phyloP scores from a whole-genome alignment of 2,797 vertebrate species.

The Enteromius viviparus region DNA sequence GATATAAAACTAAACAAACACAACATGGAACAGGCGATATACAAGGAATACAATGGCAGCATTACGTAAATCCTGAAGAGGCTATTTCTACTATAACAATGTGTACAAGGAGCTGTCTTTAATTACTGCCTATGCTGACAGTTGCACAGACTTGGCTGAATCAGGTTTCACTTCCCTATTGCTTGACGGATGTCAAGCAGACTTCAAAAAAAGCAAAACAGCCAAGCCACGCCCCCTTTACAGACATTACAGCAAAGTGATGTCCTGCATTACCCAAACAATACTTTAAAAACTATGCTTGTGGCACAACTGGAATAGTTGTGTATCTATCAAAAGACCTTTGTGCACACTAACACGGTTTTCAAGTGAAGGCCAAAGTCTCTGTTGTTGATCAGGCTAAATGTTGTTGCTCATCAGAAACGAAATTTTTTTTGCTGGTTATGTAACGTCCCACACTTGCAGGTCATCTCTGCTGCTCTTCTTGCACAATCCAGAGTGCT shows the following conservation, averaged over 20 bases:
- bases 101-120: constrained; percentile 10
- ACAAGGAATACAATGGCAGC: constrained; percentile 5
- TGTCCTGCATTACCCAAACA: constrained; percentile 1
- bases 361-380: background rate
- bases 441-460: background rate
- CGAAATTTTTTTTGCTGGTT: background rate
- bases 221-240: constrained; percentile 39
- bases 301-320: constrained; percentile 6
- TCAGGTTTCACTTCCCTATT: constrained; percentile 60
- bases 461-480: background rate
- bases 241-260: constrained; percentile 9
- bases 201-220: constrained; percentile 6
- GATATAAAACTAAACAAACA: constrained; percentile 2
- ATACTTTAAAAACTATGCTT: background rate
- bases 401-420: constrained; percentile 9
- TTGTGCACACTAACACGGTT: constrained; percentile 29
- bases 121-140: constrained; percentile 21
- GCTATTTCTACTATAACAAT: background rate
- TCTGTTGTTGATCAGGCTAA: constrained; percentile 12
- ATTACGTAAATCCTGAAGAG: background rate
- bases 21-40: background rate
- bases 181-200: constrained; percentile 4
- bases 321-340: constrained; percentile 19
- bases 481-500: constrained; percentile 35
- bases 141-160: constrained; percentile 29